phyloP scores from a whole-genome alignment of 2,888 invertebrate species.

The Spilosoma lubricipeda region DNA sequence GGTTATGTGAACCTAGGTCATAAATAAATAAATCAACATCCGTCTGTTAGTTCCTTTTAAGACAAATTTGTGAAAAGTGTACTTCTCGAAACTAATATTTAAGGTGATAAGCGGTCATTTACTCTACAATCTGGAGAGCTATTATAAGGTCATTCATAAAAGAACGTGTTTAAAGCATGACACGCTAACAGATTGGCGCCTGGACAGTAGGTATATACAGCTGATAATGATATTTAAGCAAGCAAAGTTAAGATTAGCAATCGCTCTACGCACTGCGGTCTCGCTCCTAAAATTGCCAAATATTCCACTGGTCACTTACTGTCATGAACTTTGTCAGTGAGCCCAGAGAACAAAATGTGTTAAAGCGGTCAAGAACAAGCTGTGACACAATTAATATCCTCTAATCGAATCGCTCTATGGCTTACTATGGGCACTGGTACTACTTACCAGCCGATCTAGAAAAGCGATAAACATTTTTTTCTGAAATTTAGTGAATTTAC shows the following conservation, averaged over 20 bases:
- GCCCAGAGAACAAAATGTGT: not conserved
- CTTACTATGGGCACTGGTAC: not conserved
- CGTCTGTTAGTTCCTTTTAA: not conserved
- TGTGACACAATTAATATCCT: not conserved
- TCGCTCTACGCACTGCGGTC: not conserved
- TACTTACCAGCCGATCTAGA: not conserved
- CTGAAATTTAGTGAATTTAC: not conserved
- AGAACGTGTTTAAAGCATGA: slow-evolving; percentile 29
- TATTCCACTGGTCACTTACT: not conserved
- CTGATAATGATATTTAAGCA: slow-evolving; percentile 5
- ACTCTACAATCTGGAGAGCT: slow-evolving; percentile 27
- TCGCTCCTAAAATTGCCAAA: slow-evolving; percentile 5
- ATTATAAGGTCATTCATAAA: slow-evolving; percentile 38
- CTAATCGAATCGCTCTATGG: not conserved
- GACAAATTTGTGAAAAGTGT: not conserved
- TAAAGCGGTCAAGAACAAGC: slow-evolving; percentile 7
- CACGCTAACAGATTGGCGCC: slow-evolving; percentile 13
- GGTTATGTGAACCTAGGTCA: not conserved
- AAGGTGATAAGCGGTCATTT: slow-evolving; percentile 52
- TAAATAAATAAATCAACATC: not conserved
- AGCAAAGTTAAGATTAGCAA: slow-evolving; percentile 4
- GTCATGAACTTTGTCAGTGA: slow-evolving; percentile 1
- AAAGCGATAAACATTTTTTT: not conserved
- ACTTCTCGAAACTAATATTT: slow-evolving; percentile 26
- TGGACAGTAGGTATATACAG: slow-evolving; percentile 11